phyloP scores from a whole-genome alignment of 2,797 vertebrate species.

The Parauchenoglanis ngamensis region DNA sequence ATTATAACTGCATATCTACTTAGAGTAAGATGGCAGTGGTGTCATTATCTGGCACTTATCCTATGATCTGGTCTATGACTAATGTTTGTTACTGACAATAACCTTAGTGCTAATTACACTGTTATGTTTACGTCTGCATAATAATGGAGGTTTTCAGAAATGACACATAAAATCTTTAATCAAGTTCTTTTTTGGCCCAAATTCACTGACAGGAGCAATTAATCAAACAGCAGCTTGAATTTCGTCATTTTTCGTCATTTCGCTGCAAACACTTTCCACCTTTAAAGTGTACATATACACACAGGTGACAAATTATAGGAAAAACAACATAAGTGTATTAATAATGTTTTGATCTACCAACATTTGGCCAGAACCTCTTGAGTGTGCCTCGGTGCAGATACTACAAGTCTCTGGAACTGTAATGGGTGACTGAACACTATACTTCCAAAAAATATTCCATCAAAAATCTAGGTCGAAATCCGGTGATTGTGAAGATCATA shows the following conservation, averaged over 20 bases:
- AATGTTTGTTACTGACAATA: conserved; percentile 37
- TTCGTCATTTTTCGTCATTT: not conserved
- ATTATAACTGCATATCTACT: conserved; percentile 12
- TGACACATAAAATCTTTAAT: not conserved
- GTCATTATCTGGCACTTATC: conserved; percentile 38
- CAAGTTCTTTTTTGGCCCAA: not conserved
- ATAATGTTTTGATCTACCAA: not conserved
- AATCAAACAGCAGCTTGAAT: conserved; percentile 26
- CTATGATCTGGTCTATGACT: conserved; percentile 29
- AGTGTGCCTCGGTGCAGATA: not conserved
- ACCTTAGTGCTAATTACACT: conserved; percentile 30
- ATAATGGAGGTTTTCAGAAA: conserved; percentile 22
- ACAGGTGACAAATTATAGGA: not conserved
- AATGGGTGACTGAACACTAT: not conserved
- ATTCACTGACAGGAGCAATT: conserved; percentile 20
- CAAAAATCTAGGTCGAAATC: not conserved
- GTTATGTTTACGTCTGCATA: conserved; percentile 16
- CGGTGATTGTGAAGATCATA: not conserved
- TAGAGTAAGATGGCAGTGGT: conserved; percentile 17
- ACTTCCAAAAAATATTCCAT: not conserved
- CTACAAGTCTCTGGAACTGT: not conserved
- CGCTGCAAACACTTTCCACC: not conserved
- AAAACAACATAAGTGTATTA: not conserved
- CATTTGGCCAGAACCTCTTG: not conserved
- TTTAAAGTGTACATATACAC: not conserved